A percentile compares a stretch with the other conserved stretches of the same genome.
phyloP scores from a whole-genome alignment of 2,113 vertebrate species.

The Ptychochromis oligacanthus region DNA sequence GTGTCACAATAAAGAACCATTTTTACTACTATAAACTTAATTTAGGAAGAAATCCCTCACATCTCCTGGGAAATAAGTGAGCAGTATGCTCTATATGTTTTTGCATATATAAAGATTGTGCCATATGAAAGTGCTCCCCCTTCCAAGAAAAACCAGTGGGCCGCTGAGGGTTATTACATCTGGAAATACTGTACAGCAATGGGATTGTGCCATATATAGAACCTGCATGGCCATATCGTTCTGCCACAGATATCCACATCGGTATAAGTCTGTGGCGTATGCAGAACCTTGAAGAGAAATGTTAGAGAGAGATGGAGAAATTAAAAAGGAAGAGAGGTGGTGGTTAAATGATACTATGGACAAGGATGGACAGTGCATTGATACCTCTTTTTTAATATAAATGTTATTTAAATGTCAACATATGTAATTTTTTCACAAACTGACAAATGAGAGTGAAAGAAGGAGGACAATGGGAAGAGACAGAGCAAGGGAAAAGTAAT shows the following conservation, averaged over 20 bases:
- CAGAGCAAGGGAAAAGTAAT: neutral
- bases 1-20: neutral
- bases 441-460: neutral
- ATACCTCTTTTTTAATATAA: neutral
- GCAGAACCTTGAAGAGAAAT: neutral
- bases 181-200: conserved; percentile 21
- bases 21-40: neutral
- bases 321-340: neutral
- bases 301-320: neutral
- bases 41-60: neutral
- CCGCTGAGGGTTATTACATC: conserved; percentile 8
- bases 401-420: neutral
- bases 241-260: conserved; percentile 40
- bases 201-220: neutral
- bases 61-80: neutral
- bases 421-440: neutral
- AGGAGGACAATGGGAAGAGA: neutral
- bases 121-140: neutral
- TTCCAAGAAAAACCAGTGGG: neutral
- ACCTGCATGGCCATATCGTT: conserved; percentile 24
- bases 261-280: conserved; percentile 5
- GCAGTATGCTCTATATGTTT: neutral
- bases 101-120: conserved; percentile 1
- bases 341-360: neutral
- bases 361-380: neutral